Conservation (phyloP, 2,888 invertebrate species). For the Aproaerema taeniolella region DNA sequence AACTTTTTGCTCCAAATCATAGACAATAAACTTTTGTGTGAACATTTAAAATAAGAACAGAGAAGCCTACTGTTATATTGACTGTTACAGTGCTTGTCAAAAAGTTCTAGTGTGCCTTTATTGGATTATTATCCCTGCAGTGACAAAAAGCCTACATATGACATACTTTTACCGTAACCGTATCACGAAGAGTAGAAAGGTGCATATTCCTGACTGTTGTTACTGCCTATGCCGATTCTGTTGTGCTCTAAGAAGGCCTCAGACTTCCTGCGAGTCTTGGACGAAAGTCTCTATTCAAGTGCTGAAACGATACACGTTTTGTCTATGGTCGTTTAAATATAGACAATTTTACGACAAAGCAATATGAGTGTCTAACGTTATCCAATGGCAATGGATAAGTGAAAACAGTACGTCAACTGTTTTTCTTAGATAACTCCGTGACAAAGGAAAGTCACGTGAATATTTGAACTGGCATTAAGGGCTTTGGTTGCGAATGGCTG, state of each 20-base stretch:
- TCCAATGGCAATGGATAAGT: constrained; percentile 1
- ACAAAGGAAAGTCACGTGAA: constrained; percentile 35
- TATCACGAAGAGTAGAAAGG: constrained; percentile 52
- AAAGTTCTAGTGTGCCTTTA: background rate
- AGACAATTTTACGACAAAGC: constrained; percentile 46
- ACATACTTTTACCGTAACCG: constrained; percentile 54
- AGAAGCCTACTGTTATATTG: too few relatives aligned
- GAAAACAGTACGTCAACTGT: constrained; percentile 12
- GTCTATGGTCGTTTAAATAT: constrained; percentile 66
- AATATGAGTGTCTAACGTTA: constrained; percentile 18
- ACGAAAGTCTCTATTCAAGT: constrained; percentile 59
- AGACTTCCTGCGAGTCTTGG: constrained; percentile 54
- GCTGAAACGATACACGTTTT: constrained; percentile 64
- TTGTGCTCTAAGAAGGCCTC: constrained; percentile 48
- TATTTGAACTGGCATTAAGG: constrained; percentile 36
- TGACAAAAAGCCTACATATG: constrained; percentile 69
- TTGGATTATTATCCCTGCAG: too few relatives aligned
- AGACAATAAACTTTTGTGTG: background rate
- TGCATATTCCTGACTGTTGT: constrained; percentile 52
- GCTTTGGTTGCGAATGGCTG: constrained; percentile 16
- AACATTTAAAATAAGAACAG: background rate
- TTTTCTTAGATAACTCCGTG: constrained; percentile 28
- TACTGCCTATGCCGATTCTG: constrained; percentile 58
- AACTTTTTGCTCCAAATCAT: background rate
- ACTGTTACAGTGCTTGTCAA: too few relatives aligned